Evolutionary conservation across 1,140 invertebrate genomes (phyloP).

Genomic region (Cydia fagiglandana): DNA sequence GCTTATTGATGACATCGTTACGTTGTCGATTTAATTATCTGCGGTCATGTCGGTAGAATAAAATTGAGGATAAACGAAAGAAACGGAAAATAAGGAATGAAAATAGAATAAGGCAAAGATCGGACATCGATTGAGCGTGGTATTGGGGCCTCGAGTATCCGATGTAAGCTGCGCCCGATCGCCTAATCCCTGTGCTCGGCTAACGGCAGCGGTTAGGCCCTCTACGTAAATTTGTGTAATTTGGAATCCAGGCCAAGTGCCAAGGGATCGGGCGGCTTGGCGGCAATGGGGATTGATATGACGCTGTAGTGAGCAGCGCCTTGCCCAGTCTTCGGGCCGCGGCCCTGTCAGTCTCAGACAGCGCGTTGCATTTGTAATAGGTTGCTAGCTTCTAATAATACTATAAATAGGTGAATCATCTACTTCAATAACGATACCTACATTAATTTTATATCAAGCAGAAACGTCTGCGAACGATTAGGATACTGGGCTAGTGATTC

Average conservation of each 20-base stretch:
- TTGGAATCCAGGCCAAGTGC: slow-evolving; percentile 76
- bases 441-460: no score
- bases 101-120: slow-evolving; percentile 43
- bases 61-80: slow-evolving; percentile 6
- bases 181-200: slow-evolving; percentile 66
- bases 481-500: no score
- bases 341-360: slow-evolving; percentile 55
- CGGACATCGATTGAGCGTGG: slow-evolving; percentile 62
- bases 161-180: slow-evolving; percentile 64
- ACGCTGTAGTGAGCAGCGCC: slow-evolving; percentile 61
- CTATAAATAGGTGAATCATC: slow-evolving; percentile 1
- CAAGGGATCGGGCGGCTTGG: slow-evolving; percentile 70
- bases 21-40: slow-evolving; percentile 30
- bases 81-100: slow-evolving; percentile 17
- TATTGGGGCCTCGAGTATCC: slow-evolving; percentile 61
- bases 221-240: slow-evolving; percentile 77
- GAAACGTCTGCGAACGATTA: no score
- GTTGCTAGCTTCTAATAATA: slow-evolving; percentile 31
- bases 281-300: slow-evolving; percentile 77
- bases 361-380: slow-evolving; percentile 65
- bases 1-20: slow-evolving; percentile 48
- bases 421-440: neutral
- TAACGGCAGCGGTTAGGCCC: slow-evolving; percentile 67
- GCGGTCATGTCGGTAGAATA: slow-evolving; percentile 21
- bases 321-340: slow-evolving; percentile 44